Evolutionary conservation across 2,888 invertebrate genomes (phyloP), one percentile per base, ranked within the genome.

Genomic region (Tethea ocularis): DNA sequence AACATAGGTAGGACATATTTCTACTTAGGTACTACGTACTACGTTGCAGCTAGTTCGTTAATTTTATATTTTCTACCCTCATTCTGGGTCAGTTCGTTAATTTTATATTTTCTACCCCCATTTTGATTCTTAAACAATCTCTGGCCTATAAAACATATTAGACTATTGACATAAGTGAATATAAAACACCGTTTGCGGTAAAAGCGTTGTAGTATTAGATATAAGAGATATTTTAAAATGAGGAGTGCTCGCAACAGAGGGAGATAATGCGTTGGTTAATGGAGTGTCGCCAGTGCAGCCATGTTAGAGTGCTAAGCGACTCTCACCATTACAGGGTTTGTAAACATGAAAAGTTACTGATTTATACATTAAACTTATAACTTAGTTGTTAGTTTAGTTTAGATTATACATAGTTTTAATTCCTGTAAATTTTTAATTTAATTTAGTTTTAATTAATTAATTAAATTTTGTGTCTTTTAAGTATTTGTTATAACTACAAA

Each of bases 251-350:
- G 72, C 76, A 74, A 72, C 73, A 78, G 74, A 71, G 77, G 69
- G 68, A 79, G 84, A 85, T 87, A 87, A 88, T 87, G 86, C 84
- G 78, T 83, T 73, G 76, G 79, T 79, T 87, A 88, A 88, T 88
- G 88, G 86, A 84, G 83, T 83, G 83, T 82, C 78, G 79, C 74
- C 70, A 69, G 68, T 78, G 81, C 80, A 77, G 77, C 70, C 59
- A 62, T 68, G 73, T 62, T 70, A 69, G 68, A 62, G 65, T 66
- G 70, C 72, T 79, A 76, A 85, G 79, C 75, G 80, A 80, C 77
- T 82, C 76, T 67, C 66, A 72, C 80, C 78, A 78, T 83, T 80
- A 82, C 74, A 63, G 71, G 74, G 77, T 81, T 82, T 78, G 75
- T 78, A 77, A 74, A 75, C 64, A 69, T 64, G 3, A n/a, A 38